Percentiles rank a stretch among this genome's conserved stretches.
These are phyloP conservation scores for Dryomyza anilis DNA, from an alignment of 2,888 invertebrate species.

Conservation along the genomic window DNA sequence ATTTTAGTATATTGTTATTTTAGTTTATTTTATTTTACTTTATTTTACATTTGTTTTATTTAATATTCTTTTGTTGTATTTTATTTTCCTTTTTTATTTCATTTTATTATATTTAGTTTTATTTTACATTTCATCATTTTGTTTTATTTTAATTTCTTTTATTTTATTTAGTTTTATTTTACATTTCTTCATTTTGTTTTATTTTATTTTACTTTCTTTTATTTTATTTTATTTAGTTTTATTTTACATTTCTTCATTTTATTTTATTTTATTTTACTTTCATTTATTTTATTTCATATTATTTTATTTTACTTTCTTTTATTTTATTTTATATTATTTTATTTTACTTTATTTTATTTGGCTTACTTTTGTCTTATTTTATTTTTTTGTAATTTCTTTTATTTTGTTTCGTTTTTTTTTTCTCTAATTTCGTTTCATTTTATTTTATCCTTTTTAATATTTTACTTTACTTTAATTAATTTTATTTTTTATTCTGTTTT, in stretches of 20 bases:
- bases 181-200: constrained; percentile 4
- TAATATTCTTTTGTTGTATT: constrained; percentile 11
- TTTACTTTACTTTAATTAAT: not conserved
- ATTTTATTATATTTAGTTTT: not conserved
- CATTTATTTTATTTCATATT: no score
- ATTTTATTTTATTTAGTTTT: no score
- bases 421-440: constrained; percentile 12
- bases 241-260: no score
- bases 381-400: not conserved
- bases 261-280: no score
- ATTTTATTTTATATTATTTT: no score
- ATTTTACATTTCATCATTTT: constrained; percentile 10
- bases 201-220: no score
- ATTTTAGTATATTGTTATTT: constrained; percentile 31
- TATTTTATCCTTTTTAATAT: constrained; percentile 19
- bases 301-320: no score
- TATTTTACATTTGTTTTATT: no score
- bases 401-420: not conserved
- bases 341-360: constrained; percentile 2
- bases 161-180: constrained; percentile 5
- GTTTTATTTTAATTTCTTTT: constrained; percentile 4
- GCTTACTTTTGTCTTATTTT: constrained; percentile 17
- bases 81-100: constrained; percentile 3
- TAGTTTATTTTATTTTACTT: constrained; percentile 1
- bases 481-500: not conserved